These are phyloP conservation scores for Girardia tigrina DNA, from an alignment of 2,888 invertebrate genomes.

Conservation along the genomic window DNA sequence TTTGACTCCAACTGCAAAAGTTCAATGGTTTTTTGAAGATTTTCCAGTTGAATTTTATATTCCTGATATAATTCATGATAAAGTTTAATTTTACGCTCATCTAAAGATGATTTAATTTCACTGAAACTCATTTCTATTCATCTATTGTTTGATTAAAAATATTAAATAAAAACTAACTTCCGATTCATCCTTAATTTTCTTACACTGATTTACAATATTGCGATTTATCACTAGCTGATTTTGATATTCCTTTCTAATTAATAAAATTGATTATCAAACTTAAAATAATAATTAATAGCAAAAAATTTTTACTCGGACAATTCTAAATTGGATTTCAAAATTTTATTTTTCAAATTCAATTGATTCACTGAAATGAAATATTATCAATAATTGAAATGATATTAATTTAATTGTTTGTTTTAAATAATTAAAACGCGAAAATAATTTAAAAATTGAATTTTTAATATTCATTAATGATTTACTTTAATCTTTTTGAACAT, in stretches of 20 bases:
- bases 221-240: background rate
- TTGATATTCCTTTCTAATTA: background rate
- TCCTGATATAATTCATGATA: background rate
- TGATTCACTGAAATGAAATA: background rate
- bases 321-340: slow-evolving; percentile 12
- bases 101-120: background rate
- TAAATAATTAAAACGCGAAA: background rate
- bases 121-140: background rate
- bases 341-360: background rate
- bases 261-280: background rate
- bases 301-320: background rate
- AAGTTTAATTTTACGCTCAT: background rate
- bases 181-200: background rate
- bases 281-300: background rate
- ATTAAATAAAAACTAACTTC: no score
- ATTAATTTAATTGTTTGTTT: slow-evolving; percentile 12
- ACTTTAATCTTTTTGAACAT: no score
- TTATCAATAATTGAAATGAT: background rate
- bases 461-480: background rate
- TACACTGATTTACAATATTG: background rate
- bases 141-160: background rate
- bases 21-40: background rate
- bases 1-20: background rate
- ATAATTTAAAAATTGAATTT: background rate
- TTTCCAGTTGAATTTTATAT: background rate